These are phyloP conservation scores for Eupelmus urozonus DNA, from an alignment of 2,888 invertebrate genomes.

Conservation along the genomic window DNA sequence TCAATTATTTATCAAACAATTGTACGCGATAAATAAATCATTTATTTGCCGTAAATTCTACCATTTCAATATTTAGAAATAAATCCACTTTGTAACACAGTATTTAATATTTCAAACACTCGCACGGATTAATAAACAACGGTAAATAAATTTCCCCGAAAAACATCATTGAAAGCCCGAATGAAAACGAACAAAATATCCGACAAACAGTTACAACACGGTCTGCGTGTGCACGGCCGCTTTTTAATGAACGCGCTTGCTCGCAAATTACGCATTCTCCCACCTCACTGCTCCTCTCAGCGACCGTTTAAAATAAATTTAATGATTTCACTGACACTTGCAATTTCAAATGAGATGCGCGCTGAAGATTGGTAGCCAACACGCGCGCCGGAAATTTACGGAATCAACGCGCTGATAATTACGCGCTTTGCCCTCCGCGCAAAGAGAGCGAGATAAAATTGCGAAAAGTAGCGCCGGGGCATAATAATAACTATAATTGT, in stretches of 20 bases:
- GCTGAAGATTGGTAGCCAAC: conserved; percentile 32
- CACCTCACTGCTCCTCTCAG: no score
- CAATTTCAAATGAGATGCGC: conserved; percentile 51
- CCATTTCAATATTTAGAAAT: no score
- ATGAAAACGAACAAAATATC: background rate
- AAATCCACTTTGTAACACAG: no score
- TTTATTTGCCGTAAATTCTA: no score
- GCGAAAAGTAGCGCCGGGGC: conserved; percentile 63
- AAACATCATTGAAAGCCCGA: no score
- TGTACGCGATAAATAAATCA: no score
- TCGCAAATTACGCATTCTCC: conserved; percentile 17
- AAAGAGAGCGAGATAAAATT: conserved; percentile 63
- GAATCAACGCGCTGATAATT: conserved; percentile 47
- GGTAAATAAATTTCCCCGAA: background rate
- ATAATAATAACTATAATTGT: conserved; percentile 74
- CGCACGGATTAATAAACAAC: background rate
- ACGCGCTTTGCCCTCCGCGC: background rate
- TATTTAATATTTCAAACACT: background rate
- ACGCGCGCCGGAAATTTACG: conserved; percentile 26
- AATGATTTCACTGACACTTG: conserved; percentile 45
- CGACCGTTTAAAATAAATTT: conserved; percentile 28
- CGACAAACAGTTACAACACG: background rate
- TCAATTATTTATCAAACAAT: no score
- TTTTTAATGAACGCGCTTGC: conserved; percentile 16
- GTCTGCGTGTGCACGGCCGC: background rate